phyloP scores from a whole-genome alignment of 2,888 invertebrate genomes.

The Drosophila greeni region DNA sequence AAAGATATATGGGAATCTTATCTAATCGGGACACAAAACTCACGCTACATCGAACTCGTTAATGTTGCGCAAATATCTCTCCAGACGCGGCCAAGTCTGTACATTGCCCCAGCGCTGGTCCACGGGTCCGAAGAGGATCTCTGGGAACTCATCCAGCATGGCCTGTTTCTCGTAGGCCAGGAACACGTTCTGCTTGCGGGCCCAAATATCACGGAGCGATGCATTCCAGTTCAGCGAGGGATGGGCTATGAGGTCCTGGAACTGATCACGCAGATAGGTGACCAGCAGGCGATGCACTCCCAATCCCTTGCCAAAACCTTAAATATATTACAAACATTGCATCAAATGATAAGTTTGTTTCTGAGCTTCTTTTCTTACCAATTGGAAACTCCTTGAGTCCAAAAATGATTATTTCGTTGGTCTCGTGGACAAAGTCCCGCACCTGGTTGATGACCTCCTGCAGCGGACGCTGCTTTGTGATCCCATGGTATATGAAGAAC shows the following conservation, averaged over 20 bases:
- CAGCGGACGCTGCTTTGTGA: constrained; percentile 80
- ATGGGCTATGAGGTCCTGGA: constrained; percentile 80
- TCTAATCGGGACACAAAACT: constrained; percentile 52
- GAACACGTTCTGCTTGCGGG: constrained; percentile 80
- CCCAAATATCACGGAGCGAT: constrained; percentile 80
- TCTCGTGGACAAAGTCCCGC: constrained; percentile 80
- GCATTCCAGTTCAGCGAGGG: constrained; percentile 80
- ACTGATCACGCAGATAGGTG: constrained; percentile 80
- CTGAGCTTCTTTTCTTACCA: constrained; percentile 73
- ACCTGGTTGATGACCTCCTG: constrained; percentile 80
- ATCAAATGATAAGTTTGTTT: too few relatives aligned
- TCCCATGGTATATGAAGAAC: constrained; percentile 82
- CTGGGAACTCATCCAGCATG: constrained; percentile 76
- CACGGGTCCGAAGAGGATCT: constrained; percentile 81
- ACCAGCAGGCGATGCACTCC: constrained; percentile 81
- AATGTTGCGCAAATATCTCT: constrained; percentile 79
- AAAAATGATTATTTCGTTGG: constrained; percentile 82
- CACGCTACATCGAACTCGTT: constrained; percentile 71
- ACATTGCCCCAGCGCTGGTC: constrained; percentile 85
- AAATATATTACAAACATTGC: background rate
- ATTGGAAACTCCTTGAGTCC: constrained; percentile 83
- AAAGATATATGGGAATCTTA: constrained; percentile 77
- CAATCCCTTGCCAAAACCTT: constrained; percentile 79
- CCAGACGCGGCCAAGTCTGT: constrained; percentile 80
- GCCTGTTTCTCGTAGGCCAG: constrained; percentile 80